Percentiles rank a stretch among this genome's conserved stretches.
phyloP scores from a whole-genome alignment of 2,888 invertebrate genomes.

The Cybosia mesomella region DNA sequence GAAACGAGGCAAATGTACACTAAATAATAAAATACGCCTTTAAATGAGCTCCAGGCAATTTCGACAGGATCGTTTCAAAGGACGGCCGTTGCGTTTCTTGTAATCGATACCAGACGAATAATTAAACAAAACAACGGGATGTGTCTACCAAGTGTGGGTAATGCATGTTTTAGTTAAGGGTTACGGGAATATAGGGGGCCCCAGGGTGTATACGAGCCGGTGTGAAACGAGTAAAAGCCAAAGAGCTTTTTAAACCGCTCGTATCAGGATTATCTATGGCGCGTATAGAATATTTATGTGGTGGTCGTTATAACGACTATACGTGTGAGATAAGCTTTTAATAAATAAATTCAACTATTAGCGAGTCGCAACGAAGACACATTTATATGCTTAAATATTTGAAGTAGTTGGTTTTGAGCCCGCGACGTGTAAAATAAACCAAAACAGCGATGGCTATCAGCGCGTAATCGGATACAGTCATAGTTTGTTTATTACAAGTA shows the following conservation, averaged over 20 bases:
- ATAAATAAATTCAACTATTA: slow-evolving; percentile 14
- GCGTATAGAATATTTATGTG: slow-evolving; percentile 20
- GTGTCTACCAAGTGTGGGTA: slow-evolving; percentile 35
- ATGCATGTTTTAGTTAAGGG: slow-evolving; percentile 47
- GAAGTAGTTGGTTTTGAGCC: slow-evolving; percentile 16
- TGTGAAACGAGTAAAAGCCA: slow-evolving; percentile 26
- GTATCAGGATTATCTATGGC: slow-evolving; percentile 22
- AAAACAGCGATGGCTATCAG: slow-evolving; percentile 25
- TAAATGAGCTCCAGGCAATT: slow-evolving; percentile 63
- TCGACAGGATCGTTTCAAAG: slow-evolving; percentile 58
- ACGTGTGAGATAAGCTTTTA: slow-evolving; percentile 14
- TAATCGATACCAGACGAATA: slow-evolving; percentile 68
- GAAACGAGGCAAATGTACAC: slow-evolving; percentile 50
- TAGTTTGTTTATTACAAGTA: slow-evolving; percentile 37
- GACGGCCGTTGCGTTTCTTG: slow-evolving; percentile 44
- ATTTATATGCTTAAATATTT: not conserved
- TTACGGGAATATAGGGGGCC: slow-evolving; percentile 36
- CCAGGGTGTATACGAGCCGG: slow-evolving; percentile 24
- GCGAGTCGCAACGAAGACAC: not conserved
- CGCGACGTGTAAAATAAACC: slow-evolving; percentile 24
- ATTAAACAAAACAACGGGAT: slow-evolving; percentile 55
- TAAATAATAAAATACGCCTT: slow-evolving; percentile 62
- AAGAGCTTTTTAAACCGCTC: slow-evolving; percentile 24
- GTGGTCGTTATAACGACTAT: slow-evolving; percentile 1
- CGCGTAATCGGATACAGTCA: slow-evolving; percentile 47